phyloP scores from a whole-genome alignment of 2,113 vertebrate genomes.

The Petrocephalus zakoni region DNA sequence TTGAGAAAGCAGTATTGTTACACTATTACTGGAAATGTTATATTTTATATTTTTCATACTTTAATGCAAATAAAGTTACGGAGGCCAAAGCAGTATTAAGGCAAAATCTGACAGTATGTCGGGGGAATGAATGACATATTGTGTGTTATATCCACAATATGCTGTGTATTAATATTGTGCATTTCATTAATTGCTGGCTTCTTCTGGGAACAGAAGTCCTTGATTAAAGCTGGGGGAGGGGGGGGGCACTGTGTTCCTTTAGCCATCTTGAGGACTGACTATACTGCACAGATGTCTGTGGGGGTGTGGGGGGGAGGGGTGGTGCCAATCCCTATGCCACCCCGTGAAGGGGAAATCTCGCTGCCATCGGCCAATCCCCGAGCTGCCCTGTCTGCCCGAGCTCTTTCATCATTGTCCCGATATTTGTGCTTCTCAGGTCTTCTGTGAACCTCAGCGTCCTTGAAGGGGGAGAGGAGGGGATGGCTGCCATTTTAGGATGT shows the following conservation, averaged over 20 bases:
- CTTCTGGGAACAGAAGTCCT: neutral
- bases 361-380: neutral
- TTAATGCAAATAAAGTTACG: neutral
- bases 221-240: neutral
- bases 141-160: neutral
- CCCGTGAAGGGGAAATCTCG: constrained; percentile 7
- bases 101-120: neutral
- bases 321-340: neutral
- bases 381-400: neutral
- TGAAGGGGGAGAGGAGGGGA: neutral
- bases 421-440: neutral
- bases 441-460: neutral
- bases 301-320: neutral
- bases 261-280: neutral
- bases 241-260: neutral
- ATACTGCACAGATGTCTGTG: constrained; percentile 16
- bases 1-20: neutral
- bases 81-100: neutral
- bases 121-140: neutral
- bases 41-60: neutral
- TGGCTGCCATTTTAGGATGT: neutral
- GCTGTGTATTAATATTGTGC: neutral
- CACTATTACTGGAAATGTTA: neutral
- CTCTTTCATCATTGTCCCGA: neutral
- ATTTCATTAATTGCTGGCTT: neutral